Evolutionary conservation across 2,113 vertebrate genomes (phyloP).

Genomic region (Hippocampus zosterae): DNA sequence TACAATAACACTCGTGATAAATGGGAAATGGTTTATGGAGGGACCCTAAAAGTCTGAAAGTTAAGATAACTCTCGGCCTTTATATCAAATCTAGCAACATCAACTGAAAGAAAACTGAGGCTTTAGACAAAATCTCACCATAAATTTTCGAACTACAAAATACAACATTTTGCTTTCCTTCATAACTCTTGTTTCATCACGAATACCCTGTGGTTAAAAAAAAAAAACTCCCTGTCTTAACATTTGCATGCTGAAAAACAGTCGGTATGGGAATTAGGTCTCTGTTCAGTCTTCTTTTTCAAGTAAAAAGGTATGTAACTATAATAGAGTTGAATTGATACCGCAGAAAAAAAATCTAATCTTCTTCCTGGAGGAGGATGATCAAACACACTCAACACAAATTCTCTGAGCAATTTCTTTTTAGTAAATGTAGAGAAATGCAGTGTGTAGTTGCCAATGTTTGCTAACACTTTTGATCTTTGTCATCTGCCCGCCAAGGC

Average conservation of each 20-base stretch:
- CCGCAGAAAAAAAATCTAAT: neutral
- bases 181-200: neutral
- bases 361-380: neutral
- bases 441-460: constrained; percentile 24
- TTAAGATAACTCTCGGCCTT: neutral
- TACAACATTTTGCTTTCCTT: neutral
- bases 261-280: too few relatives aligned
- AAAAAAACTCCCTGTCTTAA: too few relatives aligned
- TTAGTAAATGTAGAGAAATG: constrained; percentile 33
- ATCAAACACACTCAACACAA: constrained; percentile 10
- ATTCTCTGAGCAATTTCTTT: constrained; percentile 7
- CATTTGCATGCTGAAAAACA: neutral
- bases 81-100: neutral
- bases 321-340: neutral
- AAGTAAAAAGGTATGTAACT: neutral
- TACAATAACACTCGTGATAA: neutral
- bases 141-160: constrained; percentile 4
- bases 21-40: neutral
- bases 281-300: neutral
- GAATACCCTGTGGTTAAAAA: neutral
- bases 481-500: constrained; percentile 25
- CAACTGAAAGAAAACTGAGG: neutral
- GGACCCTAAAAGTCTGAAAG: neutral
- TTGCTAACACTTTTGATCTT: constrained; percentile 29
- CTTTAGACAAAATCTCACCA: neutral